Conservation (phyloP, 2,113 vertebrate species). For the Rhodinocichla rosea region DNA sequence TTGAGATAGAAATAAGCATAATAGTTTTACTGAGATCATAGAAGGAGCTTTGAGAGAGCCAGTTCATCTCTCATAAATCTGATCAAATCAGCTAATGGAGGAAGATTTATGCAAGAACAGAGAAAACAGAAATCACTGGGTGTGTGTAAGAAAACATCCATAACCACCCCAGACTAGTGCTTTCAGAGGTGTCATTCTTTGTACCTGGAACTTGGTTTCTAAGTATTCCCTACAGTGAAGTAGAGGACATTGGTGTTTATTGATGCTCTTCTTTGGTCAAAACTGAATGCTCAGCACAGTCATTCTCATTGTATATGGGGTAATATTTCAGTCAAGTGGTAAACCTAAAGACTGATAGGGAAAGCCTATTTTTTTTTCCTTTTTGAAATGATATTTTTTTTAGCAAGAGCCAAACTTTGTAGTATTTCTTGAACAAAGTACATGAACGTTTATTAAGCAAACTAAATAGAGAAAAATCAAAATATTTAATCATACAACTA, state of each 20-base stretch:
- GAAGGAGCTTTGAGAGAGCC: neutral
- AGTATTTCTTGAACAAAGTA: neutral
- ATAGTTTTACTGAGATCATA: neutral
- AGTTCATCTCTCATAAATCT: neutral
- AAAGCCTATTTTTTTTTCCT: neutral
- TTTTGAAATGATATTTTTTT: neutral
- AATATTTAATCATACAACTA: slow-evolving; percentile 13
- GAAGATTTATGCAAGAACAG: neutral
- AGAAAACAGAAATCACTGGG: neutral
- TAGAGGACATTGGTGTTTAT: neutral
- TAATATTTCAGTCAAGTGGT: neutral
- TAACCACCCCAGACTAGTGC: neutral
- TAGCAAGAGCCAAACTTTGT: neutral
- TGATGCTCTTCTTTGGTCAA: neutral
- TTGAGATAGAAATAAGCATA: neutral
- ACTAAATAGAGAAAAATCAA: slow-evolving; percentile 24
- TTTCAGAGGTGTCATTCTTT: neutral
- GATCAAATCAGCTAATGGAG: neutral
- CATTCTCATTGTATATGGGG: neutral
- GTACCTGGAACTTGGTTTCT: neutral
- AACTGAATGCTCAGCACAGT: neutral
- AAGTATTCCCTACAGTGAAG: neutral
- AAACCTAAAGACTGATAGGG: neutral
- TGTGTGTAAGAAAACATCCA: neutral
- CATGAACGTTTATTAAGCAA: neutral